A percentile compares a stretch with the other conserved stretches of the same genome.
Conservation (phyloP, 2,888 invertebrate species). For the Synergus japonicus region DNA sequence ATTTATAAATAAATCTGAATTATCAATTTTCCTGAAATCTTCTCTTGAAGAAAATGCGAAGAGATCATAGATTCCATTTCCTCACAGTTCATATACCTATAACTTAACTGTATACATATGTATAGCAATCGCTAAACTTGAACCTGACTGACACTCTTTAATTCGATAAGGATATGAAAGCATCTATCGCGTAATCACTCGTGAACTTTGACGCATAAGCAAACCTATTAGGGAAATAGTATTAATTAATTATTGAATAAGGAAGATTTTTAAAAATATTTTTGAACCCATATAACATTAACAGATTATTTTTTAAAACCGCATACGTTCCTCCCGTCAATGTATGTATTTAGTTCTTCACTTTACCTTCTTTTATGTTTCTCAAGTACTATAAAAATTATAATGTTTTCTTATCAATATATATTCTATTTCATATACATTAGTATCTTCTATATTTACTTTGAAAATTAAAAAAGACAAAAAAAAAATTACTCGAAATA, state of each 20-base stretch:
- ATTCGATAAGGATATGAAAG: slow-evolving; percentile 3
- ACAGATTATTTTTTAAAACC: too few relatives aligned
- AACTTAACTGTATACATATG: not conserved
- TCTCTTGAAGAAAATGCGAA: not conserved
- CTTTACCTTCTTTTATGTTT: too few relatives aligned
- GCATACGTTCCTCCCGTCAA: too few relatives aligned
- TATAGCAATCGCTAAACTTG: not conserved
- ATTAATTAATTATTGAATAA: not conserved
- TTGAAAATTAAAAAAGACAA: too few relatives aligned
- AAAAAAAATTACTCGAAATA: too few relatives aligned
- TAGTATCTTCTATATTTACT: too few relatives aligned
- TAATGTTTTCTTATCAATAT: too few relatives aligned
- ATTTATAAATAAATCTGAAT: not conserved
- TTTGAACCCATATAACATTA: too few relatives aligned
- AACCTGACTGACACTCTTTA: not conserved
- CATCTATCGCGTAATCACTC: not conserved
- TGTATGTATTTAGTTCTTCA: too few relatives aligned
- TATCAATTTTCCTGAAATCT: not conserved
- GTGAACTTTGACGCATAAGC: not conserved
- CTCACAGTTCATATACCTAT: not conserved
- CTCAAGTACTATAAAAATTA: too few relatives aligned
- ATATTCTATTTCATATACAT: too few relatives aligned
- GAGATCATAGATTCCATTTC: not conserved
- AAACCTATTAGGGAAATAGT: not conserved
- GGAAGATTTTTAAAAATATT: not conserved